These are phyloP conservation scores for Rhinophrynus dorsalis DNA, from an alignment of 2,797 vertebrate species.

Conservation along the genomic window DNA sequence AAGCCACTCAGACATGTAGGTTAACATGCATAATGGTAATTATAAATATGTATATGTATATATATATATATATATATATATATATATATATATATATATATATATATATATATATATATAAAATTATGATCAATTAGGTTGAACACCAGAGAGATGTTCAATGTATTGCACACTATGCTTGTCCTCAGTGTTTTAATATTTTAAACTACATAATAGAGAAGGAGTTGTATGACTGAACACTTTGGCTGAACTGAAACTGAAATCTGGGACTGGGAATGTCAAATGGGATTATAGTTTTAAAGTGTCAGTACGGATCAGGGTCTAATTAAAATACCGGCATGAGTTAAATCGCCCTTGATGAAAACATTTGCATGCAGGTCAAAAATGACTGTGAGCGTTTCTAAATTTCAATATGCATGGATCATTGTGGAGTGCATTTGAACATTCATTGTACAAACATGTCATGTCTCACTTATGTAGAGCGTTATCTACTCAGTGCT, in stretches of 20 bases:
- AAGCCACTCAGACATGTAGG: too few species aligned
- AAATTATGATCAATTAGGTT: neutral
- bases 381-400: conserved; percentile 9
- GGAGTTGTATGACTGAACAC: neutral
- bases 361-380: conserved; percentile 49
- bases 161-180: too few species aligned
- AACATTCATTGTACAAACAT: conserved; percentile 35
- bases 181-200: neutral
- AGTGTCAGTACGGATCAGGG: conserved; percentile 9
- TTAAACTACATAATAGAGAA: too few species aligned
- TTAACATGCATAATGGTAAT: too few species aligned
- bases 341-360: conserved; percentile 44
- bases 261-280: neutral
- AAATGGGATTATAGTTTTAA: conserved; percentile 7
- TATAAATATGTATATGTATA: too few species aligned
- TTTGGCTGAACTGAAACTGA: neutral
- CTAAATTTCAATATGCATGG: conserved; percentile 5
- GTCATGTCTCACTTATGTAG: conserved; percentile 9
- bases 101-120: too few species aligned
- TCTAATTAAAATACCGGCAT: conserved; percentile 43
- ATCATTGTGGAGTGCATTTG: conserved; percentile 9
- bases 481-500: neutral
- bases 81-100: too few species aligned
- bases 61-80: too few species aligned
- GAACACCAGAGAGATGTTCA: neutral